Evolutionary conservation across 1,140 invertebrate genomes (phyloP).

Genomic region (Saccostrea echinata): DNA sequence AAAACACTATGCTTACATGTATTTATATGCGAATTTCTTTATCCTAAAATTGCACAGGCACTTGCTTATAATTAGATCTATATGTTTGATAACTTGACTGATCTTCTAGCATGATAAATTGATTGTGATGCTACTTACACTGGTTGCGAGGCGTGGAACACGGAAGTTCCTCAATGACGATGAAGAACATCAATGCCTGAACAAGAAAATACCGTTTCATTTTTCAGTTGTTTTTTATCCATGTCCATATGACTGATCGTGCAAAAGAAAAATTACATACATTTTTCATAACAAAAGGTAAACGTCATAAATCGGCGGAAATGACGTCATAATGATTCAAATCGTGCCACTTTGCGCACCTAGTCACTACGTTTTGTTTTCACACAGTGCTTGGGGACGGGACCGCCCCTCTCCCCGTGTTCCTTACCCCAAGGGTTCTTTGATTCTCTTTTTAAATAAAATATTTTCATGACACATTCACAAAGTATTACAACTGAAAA

Average conservation of each 20-base stretch:
- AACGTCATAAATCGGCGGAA: background rate
- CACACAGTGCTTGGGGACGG: no score
- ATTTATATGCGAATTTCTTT: no score
- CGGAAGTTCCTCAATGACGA: background rate
- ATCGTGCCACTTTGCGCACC: background rate
- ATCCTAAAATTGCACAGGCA: no score
- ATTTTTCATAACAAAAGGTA: background rate
- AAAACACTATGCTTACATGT: no score
- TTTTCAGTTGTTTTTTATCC: background rate
- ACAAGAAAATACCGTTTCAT: background rate
- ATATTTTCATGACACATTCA: no score
- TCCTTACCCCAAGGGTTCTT: no score
- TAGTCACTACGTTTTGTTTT: background rate
- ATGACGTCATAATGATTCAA: conserved; percentile 2
- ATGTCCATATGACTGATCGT: background rate
- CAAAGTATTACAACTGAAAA: no score
- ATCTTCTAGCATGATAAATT: no score
- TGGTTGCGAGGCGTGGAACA: background rate
- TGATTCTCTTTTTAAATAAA: no score
- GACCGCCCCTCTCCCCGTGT: no score
- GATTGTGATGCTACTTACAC: background rate
- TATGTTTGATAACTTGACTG: no score
- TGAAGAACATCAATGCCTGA: background rate
- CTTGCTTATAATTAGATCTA: no score
- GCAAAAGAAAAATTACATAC: background rate